Evolutionary conservation across 2,113 vertebrate species (phyloP), one percentile per base, ranked within the genome.

Genomic region (Tapirus terrestris): DNA sequence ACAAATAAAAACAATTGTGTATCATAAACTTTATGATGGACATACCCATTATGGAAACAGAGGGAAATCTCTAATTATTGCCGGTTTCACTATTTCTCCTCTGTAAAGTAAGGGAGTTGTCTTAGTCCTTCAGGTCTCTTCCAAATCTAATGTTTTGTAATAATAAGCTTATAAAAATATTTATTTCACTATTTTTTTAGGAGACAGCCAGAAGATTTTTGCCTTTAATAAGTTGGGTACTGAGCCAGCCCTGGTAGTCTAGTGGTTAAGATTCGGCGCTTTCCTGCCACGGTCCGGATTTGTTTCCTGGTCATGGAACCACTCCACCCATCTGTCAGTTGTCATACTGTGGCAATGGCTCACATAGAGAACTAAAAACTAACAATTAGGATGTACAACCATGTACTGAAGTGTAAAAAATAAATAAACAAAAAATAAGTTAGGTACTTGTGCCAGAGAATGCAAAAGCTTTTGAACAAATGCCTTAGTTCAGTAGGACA

Each of bases 181-280:
- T 83, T 76, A 77, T 95, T 92, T 94, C 48, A 84, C 33, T 70
- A 48, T 17, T 68, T 86, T 86, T 58, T 80, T 60, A 72, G 29
- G 58, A 84, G 27, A 94, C 63, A 90, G 6, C 65, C 70, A 3
- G 23, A 91, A 91, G 8, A 81, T 31, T 70, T 72, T 43, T 87
- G 43, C 29, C 31, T 65, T 86, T 61, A 80, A 67, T 61, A 94
- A 80, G 33, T 82, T 48, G 48, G 48, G 48, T 48, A 48, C 48
- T 51, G 2, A 76, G 9, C 9, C 29, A 76, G 45, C 48, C 48
- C 48, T 10, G 48, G 48, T 48, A 11, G 48, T 48, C 48, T 48
- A 48, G 48, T 48, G 48, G 48, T 48, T 48, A 48, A 48, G 48
- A 48, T 48, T 48, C 48, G 11, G 48, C 10, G 48, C 10, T 48